A percentile compares a stretch with the other conserved stretches of the same genome.
Evolutionary conservation across 2,113 vertebrate species (phyloP).

Genomic region (Sylvicapra grimmia): DNA sequence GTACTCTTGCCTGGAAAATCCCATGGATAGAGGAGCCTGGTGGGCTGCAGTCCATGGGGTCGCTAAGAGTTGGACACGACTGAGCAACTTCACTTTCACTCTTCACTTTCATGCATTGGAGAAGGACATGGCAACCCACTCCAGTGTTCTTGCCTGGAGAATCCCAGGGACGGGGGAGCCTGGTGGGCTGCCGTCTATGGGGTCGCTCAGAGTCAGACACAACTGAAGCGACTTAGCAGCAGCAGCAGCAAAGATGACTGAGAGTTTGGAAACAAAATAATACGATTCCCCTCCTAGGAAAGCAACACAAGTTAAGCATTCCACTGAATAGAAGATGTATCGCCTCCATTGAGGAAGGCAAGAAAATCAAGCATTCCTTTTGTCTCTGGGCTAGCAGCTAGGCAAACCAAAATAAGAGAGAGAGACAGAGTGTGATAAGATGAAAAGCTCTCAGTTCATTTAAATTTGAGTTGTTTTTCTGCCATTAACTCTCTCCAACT

Average conservation of each 20-base stretch:
- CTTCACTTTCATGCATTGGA: too few relatives aligned
- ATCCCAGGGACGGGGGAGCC: too few relatives aligned
- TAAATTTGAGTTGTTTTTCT: constrained; percentile 34
- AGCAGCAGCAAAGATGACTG: not conserved
- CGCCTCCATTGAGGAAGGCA: not conserved
- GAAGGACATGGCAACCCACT: too few relatives aligned
- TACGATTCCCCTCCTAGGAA: not conserved
- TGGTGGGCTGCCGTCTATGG: too few relatives aligned
- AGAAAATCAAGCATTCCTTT: not conserved
- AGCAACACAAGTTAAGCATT: not conserved
- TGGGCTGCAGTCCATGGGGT: too few relatives aligned
- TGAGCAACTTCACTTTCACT: too few relatives aligned
- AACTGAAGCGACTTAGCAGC: too few relatives aligned
- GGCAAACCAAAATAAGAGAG: not conserved
- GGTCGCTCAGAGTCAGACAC: too few relatives aligned
- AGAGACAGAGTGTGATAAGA: not conserved
- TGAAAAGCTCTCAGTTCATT: constrained; percentile 1
- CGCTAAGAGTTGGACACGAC: too few relatives aligned
- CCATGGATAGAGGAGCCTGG: too few relatives aligned
- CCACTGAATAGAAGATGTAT: not conserved
- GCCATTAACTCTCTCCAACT: constrained; percentile 48
- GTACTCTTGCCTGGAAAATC: too few relatives aligned
- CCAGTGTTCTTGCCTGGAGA: too few relatives aligned
- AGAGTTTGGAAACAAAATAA: not conserved
- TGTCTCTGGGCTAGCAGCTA: not conserved